phyloP scores from a whole-genome alignment of 2,888 invertebrate genomes.

The Eupithecia tripunctaria region DNA sequence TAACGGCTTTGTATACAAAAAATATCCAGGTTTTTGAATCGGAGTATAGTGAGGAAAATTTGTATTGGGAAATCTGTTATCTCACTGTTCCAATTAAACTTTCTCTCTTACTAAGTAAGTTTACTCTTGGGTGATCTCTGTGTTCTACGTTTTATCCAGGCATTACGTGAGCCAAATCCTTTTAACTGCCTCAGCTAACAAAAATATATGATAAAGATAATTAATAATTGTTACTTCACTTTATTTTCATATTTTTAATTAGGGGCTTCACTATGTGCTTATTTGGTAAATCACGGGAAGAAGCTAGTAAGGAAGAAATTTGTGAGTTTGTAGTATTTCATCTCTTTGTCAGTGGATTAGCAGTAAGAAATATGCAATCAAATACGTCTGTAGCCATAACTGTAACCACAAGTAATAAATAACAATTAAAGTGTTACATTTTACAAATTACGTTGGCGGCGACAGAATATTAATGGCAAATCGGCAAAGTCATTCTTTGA shows the following conservation, averaged over 20 bases:
- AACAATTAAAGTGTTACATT: conserved; percentile 55
- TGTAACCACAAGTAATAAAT: conserved; percentile 54
- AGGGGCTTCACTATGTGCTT: neutral
- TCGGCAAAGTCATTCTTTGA: conserved; percentile 51
- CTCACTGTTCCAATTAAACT: neutral
- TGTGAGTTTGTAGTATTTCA: neutral
- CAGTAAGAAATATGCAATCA: neutral
- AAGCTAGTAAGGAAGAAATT: neutral
- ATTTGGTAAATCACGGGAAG: neutral
- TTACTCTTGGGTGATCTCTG: neutral
- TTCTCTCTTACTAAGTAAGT: neutral
- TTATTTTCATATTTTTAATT: no score
- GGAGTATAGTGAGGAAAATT: neutral
- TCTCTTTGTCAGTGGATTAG: neutral
- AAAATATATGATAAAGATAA: neutral
- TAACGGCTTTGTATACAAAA: no score
- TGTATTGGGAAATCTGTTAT: neutral
- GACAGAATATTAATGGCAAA: conserved; percentile 57
- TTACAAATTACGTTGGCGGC: conserved; percentile 53
- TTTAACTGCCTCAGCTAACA: neutral
- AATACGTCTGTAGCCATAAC: neutral
- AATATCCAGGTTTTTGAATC: no score
- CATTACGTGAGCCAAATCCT: neutral
- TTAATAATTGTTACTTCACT: neutral
- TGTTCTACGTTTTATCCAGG: neutral